Evolutionary conservation across 2,888 invertebrate species (phyloP), one percentile per base, ranked within the genome.

Genomic region (Aricia artaxerxes): DNA sequence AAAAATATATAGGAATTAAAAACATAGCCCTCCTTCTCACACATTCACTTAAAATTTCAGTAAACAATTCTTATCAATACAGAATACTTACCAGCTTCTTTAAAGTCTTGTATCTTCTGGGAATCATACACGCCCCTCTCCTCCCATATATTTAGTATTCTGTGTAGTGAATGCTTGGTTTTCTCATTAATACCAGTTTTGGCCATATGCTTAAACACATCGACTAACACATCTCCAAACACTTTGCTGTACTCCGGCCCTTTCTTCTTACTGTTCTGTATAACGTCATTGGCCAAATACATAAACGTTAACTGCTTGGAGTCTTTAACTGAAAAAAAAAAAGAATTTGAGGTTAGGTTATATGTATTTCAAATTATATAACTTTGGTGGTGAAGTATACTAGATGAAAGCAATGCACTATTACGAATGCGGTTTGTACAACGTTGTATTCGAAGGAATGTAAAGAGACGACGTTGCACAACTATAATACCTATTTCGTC

Each of bases 201-300:
- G 2, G 97, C 97, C 95, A 99, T 97, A 84, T 98, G 97, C 82
- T 97, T 96, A 87, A 98, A 98, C 0, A 98, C 97, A 86, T 97
- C 97, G 78, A 96, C 96, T 78, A 99, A 91, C 11, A 97, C 96
- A 79, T 95, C 95, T 7, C 96, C 97, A 92, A 98, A 99, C 87
- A 98, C 98, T 88, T 97, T 97, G 0, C 97, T 97, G 92, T 97
- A 99, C 90, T 99, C 99, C 0, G 99, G 98, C 0, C 99, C 99
- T 90, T 99, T 99, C 91, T 99, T 99, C 90, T 98, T 98, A 88
- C 99, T 98, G 87, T 99, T 99, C 90, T 99, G 99, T 85, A 99
- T 99, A 53, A 99, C 99, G 95, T 99, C 99, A 95, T 99, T 99
- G 57, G 99, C 99, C 85, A 99, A 95, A 91, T 99, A 99, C 97